Evolutionary conservation across 2,797 vertebrate species (phyloP), one percentile per base, ranked within the genome.

Genomic region (Sebastes kiyomatsui): DNA sequence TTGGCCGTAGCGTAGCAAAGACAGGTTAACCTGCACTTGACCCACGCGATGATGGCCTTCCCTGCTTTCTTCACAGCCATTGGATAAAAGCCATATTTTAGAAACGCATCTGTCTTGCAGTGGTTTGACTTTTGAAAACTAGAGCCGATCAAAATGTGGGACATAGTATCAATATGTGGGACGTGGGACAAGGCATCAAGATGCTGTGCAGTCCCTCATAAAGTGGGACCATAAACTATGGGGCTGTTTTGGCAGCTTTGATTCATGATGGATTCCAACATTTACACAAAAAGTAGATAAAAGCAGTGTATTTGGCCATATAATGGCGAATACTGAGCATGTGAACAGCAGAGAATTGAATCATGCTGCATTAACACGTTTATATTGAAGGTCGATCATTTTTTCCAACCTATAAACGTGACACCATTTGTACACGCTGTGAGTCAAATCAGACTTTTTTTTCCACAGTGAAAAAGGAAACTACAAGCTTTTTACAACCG

Each of bases 401-500:
- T 52, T 80, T 75, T 42, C 33, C 23, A 1, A 16, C 7, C 58
- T 35, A 23, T 22, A 62, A 46, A 33, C 6, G 6, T 65, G 64
- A 74, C 20, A 33, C 13, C 2, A 35, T 22, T 22, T 27, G 4
- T 14, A 12, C 8, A 14, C 4, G 5, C 27, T 18, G 49, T 59
- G 77, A 83, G 58, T 80, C 77, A 80, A 27, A 80, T 62, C 8
- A 12, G n/a, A 75, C 60, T 10, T 28, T 28, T 28, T 4, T 3
- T 27, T 52, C 27, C 23, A 58, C 42, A 16, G 25, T n/a, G 30
- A 82, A 72, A 85, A 58, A 52, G 42, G 35, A 80, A 83, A 83
- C 59, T 33, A 33, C 1, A 2, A 68, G 30, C 5, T 11, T 76
- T 64, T 61, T 42, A 46, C 1, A 1, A 9, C 27, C 16, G 16